phyloP scores from a whole-genome alignment of 2,797 vertebrate species.

The Eospalax fontanierii region DNA sequence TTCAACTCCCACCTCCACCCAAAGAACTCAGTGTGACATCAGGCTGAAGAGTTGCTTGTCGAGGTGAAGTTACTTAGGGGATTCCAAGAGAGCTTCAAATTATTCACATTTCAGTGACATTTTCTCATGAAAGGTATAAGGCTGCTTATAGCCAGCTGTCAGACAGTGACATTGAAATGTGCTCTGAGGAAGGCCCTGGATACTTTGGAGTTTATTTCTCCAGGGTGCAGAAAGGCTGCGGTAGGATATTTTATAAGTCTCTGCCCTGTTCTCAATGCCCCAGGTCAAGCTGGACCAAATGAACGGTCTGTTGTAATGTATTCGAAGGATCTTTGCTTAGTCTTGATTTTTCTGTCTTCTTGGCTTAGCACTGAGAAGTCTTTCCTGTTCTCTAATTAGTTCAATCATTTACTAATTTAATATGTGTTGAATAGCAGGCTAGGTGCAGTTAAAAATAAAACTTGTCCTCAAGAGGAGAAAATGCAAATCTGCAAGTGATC shows the following conservation, averaged over 20 bases:
- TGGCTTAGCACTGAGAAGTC: neutral
- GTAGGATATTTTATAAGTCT: neutral
- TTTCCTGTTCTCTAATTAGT: slow-evolving; percentile 51
- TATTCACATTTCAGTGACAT: slow-evolving; percentile 75
- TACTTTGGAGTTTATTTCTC: slow-evolving; percentile 41
- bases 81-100: slow-evolving; percentile 67
- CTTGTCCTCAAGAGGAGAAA: slow-evolving; percentile 19
- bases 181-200: neutral
- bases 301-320: neutral
- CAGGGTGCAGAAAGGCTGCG: neutral
- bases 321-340: slow-evolving; percentile 8
- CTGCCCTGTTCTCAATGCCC: neutral
- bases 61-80: slow-evolving; percentile 69
- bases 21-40: slow-evolving; percentile 60
- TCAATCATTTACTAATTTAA: slow-evolving; percentile 12
- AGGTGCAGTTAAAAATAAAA: slow-evolving; percentile 58
- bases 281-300: neutral
- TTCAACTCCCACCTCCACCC: slow-evolving; percentile 64
- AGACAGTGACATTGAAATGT: slow-evolving; percentile 18
- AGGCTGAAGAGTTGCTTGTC: slow-evolving; percentile 54
- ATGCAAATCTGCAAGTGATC: neutral
- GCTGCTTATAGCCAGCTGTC: slow-evolving; percentile 54
- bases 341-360: slow-evolving; percentile 42
- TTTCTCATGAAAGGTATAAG: slow-evolving; percentile 67
- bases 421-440: slow-evolving; percentile 3